A percentile compares a stretch with the other conserved stretches of the same genome.
These are phyloP conservation scores for Hipparchia sbordonii DNA, from an alignment of 2,888 invertebrate species.

Conservation along the genomic window DNA sequence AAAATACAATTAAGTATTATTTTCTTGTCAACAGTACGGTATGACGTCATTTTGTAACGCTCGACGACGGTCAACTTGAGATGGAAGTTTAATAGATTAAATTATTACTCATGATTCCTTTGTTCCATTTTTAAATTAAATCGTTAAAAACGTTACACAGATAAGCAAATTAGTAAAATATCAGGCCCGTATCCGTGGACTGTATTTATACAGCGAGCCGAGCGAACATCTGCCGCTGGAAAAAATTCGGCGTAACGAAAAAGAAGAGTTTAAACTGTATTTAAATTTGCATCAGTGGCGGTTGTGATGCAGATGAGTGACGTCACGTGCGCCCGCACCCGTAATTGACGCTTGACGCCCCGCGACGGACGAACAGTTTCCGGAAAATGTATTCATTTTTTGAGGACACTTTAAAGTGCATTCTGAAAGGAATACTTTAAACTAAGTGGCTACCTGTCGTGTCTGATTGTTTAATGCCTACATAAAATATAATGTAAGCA, in stretches of 20 bases:
- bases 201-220: conserved; percentile 11
- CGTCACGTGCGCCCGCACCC: conserved; percentile 61
- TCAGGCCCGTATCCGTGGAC: conserved; percentile 5
- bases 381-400: conserved; percentile 10
- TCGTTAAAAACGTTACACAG: neutral
- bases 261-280: conserved; percentile 65
- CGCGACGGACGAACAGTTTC: conserved; percentile 36
- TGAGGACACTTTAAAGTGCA: neutral
- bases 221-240: conserved; percentile 51
- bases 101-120: neutral
- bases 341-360: conserved; percentile 57
- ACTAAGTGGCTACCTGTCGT: neutral
- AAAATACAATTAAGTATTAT: too few relatives aligned
- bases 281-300: conserved; percentile 70
- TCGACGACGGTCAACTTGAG: too few relatives aligned
- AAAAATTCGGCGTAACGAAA: conserved; percentile 56
- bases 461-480: neutral
- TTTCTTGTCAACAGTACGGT: too few relatives aligned
- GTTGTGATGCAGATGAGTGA: conserved; percentile 74
- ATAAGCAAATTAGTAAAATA: conserved; percentile 13
- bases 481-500: too few relatives aligned
- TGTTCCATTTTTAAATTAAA: neutral
- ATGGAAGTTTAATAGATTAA: too few relatives aligned
- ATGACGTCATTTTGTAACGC: too few relatives aligned
- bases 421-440: neutral